These are phyloP conservation scores for Caranx melampygus DNA, from an alignment of 2,113 vertebrate species.

Conservation along the genomic window DNA sequence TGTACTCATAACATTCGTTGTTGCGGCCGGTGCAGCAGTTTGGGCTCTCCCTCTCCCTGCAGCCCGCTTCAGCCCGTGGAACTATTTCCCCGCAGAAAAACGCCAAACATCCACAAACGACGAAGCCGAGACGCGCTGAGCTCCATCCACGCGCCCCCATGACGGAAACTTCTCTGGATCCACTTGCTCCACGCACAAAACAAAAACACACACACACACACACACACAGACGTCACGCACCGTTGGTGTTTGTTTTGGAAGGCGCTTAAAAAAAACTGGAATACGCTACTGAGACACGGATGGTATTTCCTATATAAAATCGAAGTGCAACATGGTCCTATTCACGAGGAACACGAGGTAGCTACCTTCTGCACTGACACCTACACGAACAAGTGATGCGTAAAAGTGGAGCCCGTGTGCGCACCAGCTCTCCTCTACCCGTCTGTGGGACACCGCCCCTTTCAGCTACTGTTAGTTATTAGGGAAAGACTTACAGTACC, in stretches of 20 bases:
- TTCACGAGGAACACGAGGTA: neutral
- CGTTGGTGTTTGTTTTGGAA: neutral
- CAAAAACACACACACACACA: too few relatives aligned
- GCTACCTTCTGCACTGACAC: conserved; percentile 15
- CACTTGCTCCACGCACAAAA: conserved; percentile 29
- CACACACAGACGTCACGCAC: conserved; percentile 3
- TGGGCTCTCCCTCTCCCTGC: conserved; percentile 79
- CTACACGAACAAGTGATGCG: conserved; percentile 53
- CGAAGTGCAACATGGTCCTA: conserved; percentile 36
- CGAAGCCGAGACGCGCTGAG: conserved; percentile 50
- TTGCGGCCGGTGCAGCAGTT: conserved; percentile 88
- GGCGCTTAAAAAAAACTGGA: neutral
- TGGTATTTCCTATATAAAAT: conserved; percentile 26
- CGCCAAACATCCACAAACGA: conserved; percentile 67
- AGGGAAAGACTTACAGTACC: conserved; percentile 39
- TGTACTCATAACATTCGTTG: conserved; percentile 85
- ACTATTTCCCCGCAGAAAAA: conserved; percentile 69
- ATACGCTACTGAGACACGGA: neutral
- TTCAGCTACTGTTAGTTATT: conserved; percentile 46
- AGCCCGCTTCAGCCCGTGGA: conserved; percentile 73
- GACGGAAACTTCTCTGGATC: conserved; percentile 38
- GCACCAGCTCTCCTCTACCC: conserved; percentile 46
- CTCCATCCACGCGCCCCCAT: conserved; percentile 71
- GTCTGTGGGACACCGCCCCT: conserved; percentile 68
- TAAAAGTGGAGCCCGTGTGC: conserved; percentile 58